Base-by-base conservation (phyloP, 2,113 vertebrate genomes). In the Empidonax alnorum region DNA sequence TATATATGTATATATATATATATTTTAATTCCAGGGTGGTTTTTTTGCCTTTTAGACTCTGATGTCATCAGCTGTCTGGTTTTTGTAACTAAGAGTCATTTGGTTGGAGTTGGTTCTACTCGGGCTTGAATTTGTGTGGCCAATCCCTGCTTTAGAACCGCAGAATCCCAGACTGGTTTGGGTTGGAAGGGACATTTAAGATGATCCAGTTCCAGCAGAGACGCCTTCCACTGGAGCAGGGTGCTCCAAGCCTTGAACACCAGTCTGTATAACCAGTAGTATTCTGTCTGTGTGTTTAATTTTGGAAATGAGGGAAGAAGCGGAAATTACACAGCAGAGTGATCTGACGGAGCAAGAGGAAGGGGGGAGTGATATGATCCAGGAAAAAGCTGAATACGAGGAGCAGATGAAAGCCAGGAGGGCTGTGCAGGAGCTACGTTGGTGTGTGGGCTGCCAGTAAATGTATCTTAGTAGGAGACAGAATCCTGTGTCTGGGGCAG, bases 41-140 rank as follows among this genome's bases (percentile, higher is more conserved):
- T 49, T 20, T 14, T 23, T 20, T 18, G 7, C 19, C 14, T 31
- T 63, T 80, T 9, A 68, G 33, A 22, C n/a, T 59, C 20, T 18
- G 30, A 0, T 21, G 6, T 37, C 14, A 1, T 16, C 5, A 78
- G 5, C 4, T 6, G 4, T 31, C 58, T 49, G 66, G 8, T 4
- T 27, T 89, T 44, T 28, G 22, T 52, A 20, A 17, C 8, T 28
- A 24, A 10, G 22, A 24, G 9, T 59, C 9, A 16, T 35, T 20
- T 9, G 9, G 27, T 41, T 59, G 5, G 4, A 17, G 7, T 52
- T 30, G 19, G 27, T 74, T 16, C 44, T 66, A 1, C 30, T 31
- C 22, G 25, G 22, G 4, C 18, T 67, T 30, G 46, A 39, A n/a
- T 61, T 53, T 17, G 3, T 25, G 61, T 39, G 50, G 37, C 44